Conservation (phyloP, 2,888 invertebrate genomes). For the Holacanthella duospinosa region DNA sequence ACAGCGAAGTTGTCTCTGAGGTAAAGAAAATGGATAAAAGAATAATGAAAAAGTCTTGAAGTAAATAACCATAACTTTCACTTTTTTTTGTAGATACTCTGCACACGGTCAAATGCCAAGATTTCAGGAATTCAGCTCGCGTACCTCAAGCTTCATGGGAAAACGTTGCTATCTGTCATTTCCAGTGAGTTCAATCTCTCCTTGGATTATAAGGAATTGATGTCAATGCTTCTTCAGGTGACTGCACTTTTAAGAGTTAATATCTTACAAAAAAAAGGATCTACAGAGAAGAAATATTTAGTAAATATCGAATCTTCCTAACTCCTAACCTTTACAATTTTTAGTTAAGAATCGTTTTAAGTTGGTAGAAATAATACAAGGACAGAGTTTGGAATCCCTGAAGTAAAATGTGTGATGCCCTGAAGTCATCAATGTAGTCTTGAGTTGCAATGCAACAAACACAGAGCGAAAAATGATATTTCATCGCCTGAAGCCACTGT, state of each 20-base stretch:
- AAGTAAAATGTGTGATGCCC: too few species aligned
- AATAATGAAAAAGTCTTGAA: neutral
- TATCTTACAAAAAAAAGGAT: too few species aligned
- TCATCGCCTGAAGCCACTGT: too few species aligned
- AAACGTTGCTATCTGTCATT: constrained; percentile 25
- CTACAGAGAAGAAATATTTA: too few species aligned
- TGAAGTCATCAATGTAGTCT: too few species aligned
- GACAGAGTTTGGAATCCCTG: too few species aligned
- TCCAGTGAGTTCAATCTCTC: constrained; percentile 27
- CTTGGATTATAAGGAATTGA: constrained; percentile 26
- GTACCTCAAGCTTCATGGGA: constrained; percentile 46
- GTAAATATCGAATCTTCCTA: too few species aligned
- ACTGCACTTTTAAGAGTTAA: neutral
- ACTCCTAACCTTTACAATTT: too few species aligned
- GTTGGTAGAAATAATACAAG: too few species aligned
- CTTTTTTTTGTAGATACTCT: constrained; percentile 47
- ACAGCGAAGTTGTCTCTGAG: constrained; percentile 61
- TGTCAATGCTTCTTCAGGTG: constrained; percentile 26
- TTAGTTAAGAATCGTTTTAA: too few species aligned
- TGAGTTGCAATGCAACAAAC: too few species aligned
- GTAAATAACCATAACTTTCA: neutral
- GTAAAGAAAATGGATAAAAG: constrained; percentile 10
- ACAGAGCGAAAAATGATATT: too few species aligned
- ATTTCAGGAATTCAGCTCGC: constrained; percentile 52
- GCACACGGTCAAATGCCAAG: constrained; percentile 57